These are phyloP conservation scores for Brachyhypopomus occidentalis DNA, from an alignment of 2,113 vertebrate species.

Conservation along the genomic window DNA sequence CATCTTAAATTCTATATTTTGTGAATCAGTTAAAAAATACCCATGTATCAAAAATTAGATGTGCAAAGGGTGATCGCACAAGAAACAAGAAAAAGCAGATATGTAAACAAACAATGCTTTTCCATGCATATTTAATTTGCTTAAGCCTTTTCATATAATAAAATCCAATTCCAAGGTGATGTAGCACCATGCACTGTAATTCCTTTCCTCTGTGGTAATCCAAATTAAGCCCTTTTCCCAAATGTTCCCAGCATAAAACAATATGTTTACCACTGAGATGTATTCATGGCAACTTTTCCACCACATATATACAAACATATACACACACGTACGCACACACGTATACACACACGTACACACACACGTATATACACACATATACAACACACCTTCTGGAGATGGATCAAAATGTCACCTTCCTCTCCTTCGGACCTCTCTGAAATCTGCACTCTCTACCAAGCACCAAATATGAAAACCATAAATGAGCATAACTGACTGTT, in stretches of 20 bases:
- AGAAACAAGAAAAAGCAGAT: background rate
- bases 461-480: conserved; percentile 1
- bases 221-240: conserved; percentile 32
- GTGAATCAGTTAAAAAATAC: background rate
- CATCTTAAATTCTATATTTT: background rate
- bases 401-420: conserved; percentile 35
- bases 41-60: background rate
- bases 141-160: background rate
- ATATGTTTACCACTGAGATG: conserved; percentile 47
- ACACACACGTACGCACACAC: conserved; percentile 31
- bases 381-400: conserved; percentile 3
- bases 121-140: background rate
- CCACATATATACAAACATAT: conserved; percentile 1
- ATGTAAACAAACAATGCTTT: background rate
- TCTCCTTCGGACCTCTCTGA: conserved; percentile 20
- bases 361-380: conserved; percentile 32
- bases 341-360: conserved; percentile 21
- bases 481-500: background rate
- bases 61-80: background rate
- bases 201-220: conserved; percentile 28
- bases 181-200: conserved; percentile 24
- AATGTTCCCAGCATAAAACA: conserved; percentile 41
- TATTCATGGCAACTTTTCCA: conserved; percentile 44
- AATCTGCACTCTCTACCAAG: background rate
- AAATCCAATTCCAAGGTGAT: background rate